These are phyloP conservation scores for Notocelia uddmanniana DNA, from an alignment of 2,888 invertebrate genomes.

Conservation along the genomic window DNA sequence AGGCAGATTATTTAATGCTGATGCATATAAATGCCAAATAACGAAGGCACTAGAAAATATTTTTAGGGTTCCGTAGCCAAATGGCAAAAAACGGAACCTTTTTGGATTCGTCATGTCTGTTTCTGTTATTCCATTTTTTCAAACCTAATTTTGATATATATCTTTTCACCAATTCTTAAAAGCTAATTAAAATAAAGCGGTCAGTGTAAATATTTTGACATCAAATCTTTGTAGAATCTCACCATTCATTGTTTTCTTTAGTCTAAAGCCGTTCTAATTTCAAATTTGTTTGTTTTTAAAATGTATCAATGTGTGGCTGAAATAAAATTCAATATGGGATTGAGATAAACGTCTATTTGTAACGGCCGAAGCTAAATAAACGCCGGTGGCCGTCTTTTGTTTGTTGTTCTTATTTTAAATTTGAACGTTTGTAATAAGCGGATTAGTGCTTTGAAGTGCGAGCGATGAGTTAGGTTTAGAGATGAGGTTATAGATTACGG, in stretches of 20 bases:
- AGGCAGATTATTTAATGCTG: too few species aligned
- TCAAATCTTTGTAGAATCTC: slow-evolving; percentile 18
- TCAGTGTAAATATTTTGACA: slow-evolving; percentile 32
- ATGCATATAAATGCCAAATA: too few species aligned
- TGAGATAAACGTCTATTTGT: slow-evolving; percentile 44
- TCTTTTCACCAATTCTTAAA: not conserved
- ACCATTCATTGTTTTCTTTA: slow-evolving; percentile 33
- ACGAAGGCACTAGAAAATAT: too few species aligned
- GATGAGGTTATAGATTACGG: not conserved
- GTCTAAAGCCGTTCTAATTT: slow-evolving; percentile 38
- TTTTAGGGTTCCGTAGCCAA: too few species aligned
- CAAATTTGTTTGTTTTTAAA: slow-evolving; percentile 41
- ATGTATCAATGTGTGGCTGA: slow-evolving; percentile 40
- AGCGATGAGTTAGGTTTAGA: slow-evolving; percentile 44
- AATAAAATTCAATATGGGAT: slow-evolving; percentile 46
- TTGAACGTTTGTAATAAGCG: slow-evolving; percentile 70
- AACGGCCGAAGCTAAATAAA: slow-evolving; percentile 69
- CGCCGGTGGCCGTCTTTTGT: slow-evolving; percentile 62
- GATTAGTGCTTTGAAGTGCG: slow-evolving; percentile 67
- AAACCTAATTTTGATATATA: not conserved
- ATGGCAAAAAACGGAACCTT: too few species aligned
- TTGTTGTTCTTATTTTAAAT: slow-evolving; percentile 79
- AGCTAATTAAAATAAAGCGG: not conserved
- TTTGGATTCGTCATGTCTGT: too few species aligned
- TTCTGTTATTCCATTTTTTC: not conserved